Evolutionary conservation across 2,888 invertebrate species (phyloP).

Genomic region (Cetonia aurata): DNA sequence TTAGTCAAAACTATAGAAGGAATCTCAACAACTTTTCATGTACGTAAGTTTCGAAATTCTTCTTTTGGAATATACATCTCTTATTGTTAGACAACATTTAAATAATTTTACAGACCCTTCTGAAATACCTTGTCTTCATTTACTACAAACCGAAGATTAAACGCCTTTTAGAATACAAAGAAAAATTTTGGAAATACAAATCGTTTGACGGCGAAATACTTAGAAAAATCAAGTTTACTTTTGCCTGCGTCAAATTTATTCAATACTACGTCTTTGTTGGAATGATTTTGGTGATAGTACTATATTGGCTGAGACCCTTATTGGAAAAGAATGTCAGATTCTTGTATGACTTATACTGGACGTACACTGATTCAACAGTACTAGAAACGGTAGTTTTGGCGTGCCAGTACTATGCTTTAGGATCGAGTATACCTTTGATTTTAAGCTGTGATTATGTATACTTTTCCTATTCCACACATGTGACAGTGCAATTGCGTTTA

Average conservation of each 20-base stretch:
- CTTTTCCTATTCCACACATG: conserved; percentile 34
- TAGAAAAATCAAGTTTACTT: background rate
- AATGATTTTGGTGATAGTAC: background rate
- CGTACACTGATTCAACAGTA: conserved; percentile 7
- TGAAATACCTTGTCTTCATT: conserved; percentile 31
- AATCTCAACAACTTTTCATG: background rate
- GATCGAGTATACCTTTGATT: conserved; percentile 1
- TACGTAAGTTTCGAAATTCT: background rate
- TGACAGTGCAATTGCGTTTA: conserved; percentile 29
- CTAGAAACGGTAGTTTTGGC: conserved; percentile 12
- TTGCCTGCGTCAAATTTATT: conserved; percentile 1
- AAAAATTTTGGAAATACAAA: conserved; percentile 28
- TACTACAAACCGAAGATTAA: conserved; percentile 29
- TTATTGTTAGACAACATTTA: too few species aligned
- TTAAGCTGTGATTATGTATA: conserved; percentile 30
- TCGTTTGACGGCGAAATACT: conserved; percentile 7
- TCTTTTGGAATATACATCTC: too few species aligned
- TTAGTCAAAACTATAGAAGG: background rate
- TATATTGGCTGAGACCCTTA: conserved; percentile 13
- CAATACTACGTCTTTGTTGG: conserved; percentile 13
- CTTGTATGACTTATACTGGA: conserved; percentile 18
- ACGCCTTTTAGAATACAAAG: conserved; percentile 8
- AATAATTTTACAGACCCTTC: conserved; percentile 15
- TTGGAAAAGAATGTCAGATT: conserved; percentile 8
- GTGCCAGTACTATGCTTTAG: conserved; percentile 28